These are phyloP conservation scores for Luehdorfia chinensis DNA, from an alignment of 1,140 invertebrate genomes.

Conservation along the genomic window DNA sequence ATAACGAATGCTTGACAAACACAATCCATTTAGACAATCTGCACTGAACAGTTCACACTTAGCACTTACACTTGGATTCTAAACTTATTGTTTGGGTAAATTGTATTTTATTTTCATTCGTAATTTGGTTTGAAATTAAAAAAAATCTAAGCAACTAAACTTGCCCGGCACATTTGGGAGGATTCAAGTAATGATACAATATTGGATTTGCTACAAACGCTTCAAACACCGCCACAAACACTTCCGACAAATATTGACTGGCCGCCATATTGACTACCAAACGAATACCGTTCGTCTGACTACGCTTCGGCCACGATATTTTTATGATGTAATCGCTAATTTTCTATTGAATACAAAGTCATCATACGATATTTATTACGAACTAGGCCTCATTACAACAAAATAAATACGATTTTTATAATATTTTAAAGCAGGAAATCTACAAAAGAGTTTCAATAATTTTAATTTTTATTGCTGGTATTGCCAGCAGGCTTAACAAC, in stretches of 20 bases:
- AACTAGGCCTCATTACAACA: neutral
- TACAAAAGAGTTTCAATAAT: neutral
- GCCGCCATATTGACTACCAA: slow-evolving; percentile 12
- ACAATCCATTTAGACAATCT: too few relatives aligned
- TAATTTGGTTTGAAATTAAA: neutral
- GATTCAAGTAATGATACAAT: slow-evolving; percentile 5
- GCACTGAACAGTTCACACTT: slow-evolving; percentile 20
- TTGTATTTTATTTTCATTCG: neutral
- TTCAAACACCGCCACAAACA: slow-evolving; percentile 9
- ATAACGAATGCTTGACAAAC: too few relatives aligned
- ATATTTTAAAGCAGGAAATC: slow-evolving; percentile 7
- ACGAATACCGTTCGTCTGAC: neutral
- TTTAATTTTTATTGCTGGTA: neutral
- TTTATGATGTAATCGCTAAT: slow-evolving; percentile 3
- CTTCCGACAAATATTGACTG: slow-evolving; percentile 13
- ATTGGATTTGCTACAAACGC: neutral
- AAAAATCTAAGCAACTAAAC: slow-evolving; percentile 6
- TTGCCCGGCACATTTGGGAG: slow-evolving; percentile 12
- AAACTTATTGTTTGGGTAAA: slow-evolving; percentile 22
- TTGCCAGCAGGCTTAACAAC: too few relatives aligned
- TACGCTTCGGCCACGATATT: neutral
- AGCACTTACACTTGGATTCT: slow-evolving; percentile 21
- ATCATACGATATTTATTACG: neutral
- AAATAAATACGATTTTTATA: neutral
- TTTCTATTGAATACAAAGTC: neutral